Conservation (phyloP, 2,113 vertebrate genomes). For the Anarhynchus alexandrinus region DNA sequence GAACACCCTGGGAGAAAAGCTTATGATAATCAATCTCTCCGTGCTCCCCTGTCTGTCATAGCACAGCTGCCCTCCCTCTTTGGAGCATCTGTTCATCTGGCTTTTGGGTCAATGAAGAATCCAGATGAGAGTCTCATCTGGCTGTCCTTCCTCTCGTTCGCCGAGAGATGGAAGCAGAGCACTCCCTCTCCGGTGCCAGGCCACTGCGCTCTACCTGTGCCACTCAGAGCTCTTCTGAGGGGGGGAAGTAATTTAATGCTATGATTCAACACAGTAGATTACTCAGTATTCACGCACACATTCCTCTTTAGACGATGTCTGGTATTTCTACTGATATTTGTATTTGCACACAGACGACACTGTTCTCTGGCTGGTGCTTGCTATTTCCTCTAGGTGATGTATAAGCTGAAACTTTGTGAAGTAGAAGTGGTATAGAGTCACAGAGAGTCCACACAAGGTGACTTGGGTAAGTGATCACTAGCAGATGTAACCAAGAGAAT, state of each 20-base stretch:
- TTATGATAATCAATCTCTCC: neutral
- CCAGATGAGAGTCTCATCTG: neutral
- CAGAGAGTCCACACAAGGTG: neutral
- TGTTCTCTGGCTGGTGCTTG: neutral
- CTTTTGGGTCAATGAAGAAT: neutral
- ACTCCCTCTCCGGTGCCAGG: neutral
- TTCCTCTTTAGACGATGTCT: neutral
- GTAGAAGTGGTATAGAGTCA: neutral
- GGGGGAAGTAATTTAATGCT: neutral
- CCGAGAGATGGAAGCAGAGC: constrained; percentile 53
- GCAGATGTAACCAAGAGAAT: neutral
- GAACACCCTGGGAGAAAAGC: neutral
- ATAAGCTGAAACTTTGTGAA: neutral
- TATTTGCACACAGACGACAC: neutral
- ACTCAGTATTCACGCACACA: neutral
- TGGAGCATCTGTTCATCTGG: neutral
- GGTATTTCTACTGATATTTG: neutral
- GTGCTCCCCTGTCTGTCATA: neutral
- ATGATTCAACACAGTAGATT: neutral
- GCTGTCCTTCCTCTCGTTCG: neutral
- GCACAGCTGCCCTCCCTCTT: neutral
- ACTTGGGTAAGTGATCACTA: neutral
- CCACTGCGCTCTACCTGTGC: neutral
- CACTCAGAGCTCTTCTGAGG: neutral
- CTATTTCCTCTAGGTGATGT: neutral